Evolutionary conservation across 1,140 invertebrate species (phyloP), one percentile per base, ranked within the genome.

Genomic region (Catajapyx aquilonaris): DNA sequence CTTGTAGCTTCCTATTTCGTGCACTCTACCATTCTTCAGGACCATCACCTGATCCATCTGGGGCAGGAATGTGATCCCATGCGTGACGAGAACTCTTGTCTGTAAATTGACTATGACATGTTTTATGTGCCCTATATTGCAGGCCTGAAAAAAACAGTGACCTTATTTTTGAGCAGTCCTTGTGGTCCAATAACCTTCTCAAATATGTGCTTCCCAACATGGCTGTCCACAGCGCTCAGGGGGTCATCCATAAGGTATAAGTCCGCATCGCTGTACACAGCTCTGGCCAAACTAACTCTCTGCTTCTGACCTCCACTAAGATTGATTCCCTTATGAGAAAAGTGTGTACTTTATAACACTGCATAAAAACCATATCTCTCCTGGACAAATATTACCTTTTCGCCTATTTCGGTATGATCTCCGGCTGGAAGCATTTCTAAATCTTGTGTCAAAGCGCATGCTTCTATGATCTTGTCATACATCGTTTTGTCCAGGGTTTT

Each of bases 201-300:
- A n/a, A n/a, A n/a, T n/a, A n/a, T n/a, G n/a, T n/a, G n/a, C n/a
- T n/a, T n/a, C n/a, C n/a, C n/a, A n/a, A n/a, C n/a, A n/a, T n/a
- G n/a, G n/a, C n/a, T n/a, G n/a, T n/a, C 91, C 3, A 97, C 84
- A 7, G 91, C 88, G 50, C 85, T 90, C 11, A 98, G 64, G 2
- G 91, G 90, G 69, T 97, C 91, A 54, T 98, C 93, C 44, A 97
- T 59, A 46, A 86, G 73, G 55, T 90, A 93, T 32, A 91, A 65
- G 51, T 97, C 86, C 1, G 79, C 69, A 54, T 91, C 70, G 45
- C 69, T 74, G 53, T 95, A 97, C 15, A 95, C 81, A 19, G 91
- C 88, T 49, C 93, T 65, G 0, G 93, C 93, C 31, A 98, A 61
- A n/a, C n/a, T n/a, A n/a, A n/a, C n/a, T n/a, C n/a, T n/a, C n/a